Percentiles rank a stretch among this genome's conserved stretches.
phyloP scores from a whole-genome alignment of 2,797 vertebrate genomes.

The Anguilla anguilla region DNA sequence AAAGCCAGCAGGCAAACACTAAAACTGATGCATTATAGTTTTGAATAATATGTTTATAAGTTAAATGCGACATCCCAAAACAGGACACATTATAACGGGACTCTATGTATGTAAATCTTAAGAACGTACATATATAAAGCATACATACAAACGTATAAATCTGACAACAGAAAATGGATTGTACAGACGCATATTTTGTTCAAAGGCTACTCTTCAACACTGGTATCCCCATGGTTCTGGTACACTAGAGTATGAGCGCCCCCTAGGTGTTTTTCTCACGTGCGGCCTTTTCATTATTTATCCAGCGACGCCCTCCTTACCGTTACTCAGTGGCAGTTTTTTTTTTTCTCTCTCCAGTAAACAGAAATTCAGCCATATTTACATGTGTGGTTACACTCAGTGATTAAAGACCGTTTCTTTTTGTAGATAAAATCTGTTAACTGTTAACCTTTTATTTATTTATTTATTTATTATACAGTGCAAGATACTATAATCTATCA shows the following conservation, averaged over 20 bases:
- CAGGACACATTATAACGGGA: not conserved
- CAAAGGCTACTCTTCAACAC: not conserved
- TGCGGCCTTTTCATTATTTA: not conserved
- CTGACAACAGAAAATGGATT: not conserved
- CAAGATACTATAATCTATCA: not conserved
- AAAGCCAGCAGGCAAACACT: not conserved
- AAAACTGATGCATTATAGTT: not conserved
- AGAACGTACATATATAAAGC: not conserved
- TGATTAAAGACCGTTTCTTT: not conserved
- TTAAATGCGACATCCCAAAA: not conserved
- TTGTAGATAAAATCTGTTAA: not conserved
- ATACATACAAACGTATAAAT: not conserved
- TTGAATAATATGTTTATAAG: not conserved
- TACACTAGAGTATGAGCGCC: constrained; percentile 10
- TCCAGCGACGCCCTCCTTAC: not conserved
- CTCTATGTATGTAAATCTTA: not conserved
- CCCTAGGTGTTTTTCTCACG: not conserved
- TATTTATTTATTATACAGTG: not conserved
- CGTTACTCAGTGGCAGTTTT: too few relatives aligned
- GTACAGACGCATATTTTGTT: not conserved
- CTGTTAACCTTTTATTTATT: not conserved
- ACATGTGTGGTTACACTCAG: not conserved
- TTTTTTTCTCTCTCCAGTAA: not conserved
- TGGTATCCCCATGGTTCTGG: not conserved
- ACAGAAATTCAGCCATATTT: not conserved